These are phyloP conservation scores for Drosophila fungiperda DNA, from an alignment of 2,888 invertebrate species.

Conservation along the genomic window DNA sequence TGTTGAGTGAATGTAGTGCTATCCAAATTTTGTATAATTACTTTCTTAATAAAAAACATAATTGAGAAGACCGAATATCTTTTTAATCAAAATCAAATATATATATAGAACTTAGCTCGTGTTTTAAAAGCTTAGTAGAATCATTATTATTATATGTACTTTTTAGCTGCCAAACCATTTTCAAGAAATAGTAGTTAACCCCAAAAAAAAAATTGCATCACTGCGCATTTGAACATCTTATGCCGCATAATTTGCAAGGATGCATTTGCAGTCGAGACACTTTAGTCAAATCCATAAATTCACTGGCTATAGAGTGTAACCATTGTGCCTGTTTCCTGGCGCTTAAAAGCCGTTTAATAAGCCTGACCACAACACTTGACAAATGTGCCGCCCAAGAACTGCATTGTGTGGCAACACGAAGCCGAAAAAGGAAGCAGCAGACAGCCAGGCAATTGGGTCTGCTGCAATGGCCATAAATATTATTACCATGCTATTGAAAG, in stretches of 20 bases:
- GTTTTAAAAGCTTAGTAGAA: background rate
- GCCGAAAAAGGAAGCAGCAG: conserved; percentile 12
- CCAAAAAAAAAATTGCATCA: background rate
- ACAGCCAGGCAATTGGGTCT: conserved; percentile 29
- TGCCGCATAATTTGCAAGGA: conserved; percentile 57
- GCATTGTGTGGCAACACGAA: conserved; percentile 34
- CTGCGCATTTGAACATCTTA: conserved; percentile 15
- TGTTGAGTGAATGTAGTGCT: background rate
- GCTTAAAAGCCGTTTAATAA: conserved; percentile 78
- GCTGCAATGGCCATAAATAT: conserved; percentile 70
- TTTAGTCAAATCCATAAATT: conserved; percentile 57
- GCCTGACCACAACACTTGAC: conserved; percentile 70
- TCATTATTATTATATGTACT: background rate
- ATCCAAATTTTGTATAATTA: background rate
- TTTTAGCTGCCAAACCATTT: background rate
- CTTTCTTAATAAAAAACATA: background rate
- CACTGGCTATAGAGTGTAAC: conserved; percentile 55
- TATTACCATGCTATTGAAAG: conserved; percentile 56
- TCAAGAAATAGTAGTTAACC: conserved; percentile 1
- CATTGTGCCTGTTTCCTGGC: conserved; percentile 52
- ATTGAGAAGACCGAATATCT: background rate
- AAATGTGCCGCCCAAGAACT: conserved; percentile 60
- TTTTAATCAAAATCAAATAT: background rate
- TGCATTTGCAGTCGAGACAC: conserved; percentile 23
- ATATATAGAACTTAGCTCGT: background rate